Evolutionary conservation across 2,888 invertebrate species (phyloP).

Genomic region (Cheilosia grossa): DNA sequence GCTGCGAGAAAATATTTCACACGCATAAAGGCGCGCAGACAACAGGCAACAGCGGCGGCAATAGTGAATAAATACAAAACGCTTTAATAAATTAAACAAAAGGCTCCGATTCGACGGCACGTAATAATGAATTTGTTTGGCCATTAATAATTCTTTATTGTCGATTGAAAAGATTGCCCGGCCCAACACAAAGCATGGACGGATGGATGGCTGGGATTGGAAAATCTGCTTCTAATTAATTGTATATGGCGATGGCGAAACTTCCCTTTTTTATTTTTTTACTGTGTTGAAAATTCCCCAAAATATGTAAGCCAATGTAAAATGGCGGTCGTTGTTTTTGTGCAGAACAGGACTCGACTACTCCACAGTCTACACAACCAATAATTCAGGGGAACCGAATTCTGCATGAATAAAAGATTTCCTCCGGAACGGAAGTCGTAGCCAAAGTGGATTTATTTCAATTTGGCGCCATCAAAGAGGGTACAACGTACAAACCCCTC

Average conservation of each 20-base stretch:
- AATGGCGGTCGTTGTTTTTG: conserved; percentile 12
- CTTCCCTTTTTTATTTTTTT: neutral
- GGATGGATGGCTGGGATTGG: conserved; percentile 56
- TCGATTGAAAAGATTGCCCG: conserved; percentile 70
- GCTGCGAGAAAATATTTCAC: conserved; percentile 64
- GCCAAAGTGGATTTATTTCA: conserved; percentile 68
- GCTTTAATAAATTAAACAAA: conserved; percentile 71
- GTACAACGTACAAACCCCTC: neutral
- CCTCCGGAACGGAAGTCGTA: conserved; percentile 31
- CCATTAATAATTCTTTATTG: conserved; percentile 75
- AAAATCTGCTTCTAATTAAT: conserved; percentile 70
- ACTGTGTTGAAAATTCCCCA: neutral
- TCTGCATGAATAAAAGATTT: conserved; percentile 60
- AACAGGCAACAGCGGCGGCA: conserved; percentile 13
- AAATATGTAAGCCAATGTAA: conserved; percentile 43
- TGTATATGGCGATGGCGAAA: conserved; percentile 26
- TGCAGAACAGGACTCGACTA: neutral
- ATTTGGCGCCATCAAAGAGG: conserved; percentile 58
- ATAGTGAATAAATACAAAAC: conserved; percentile 62
- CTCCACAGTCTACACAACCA: conserved; percentile 6
- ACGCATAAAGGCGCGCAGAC: conserved; percentile 53
- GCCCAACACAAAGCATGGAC: conserved; percentile 23
- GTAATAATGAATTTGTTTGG: conserved; percentile 73
- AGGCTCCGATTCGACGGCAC: conserved; percentile 46
- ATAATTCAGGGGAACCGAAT: conserved; percentile 47